Base-by-base conservation (phyloP, 1,140 invertebrate genomes). In the Drosophila teissieri region DNA sequence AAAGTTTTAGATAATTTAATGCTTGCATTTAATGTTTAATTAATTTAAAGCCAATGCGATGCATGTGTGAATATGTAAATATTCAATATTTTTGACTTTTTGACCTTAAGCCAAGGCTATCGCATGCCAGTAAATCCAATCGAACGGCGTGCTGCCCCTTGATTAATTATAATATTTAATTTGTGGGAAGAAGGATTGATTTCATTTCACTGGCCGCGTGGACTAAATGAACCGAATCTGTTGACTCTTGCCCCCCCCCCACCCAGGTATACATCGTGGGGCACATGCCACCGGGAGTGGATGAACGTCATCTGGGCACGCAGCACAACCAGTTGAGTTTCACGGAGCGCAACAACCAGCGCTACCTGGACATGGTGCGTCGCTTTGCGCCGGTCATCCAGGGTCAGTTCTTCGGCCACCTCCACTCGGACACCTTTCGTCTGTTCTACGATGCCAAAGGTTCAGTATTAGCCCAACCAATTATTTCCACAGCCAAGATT, bases 361-460 rank as follows among this genome's bases (percentile, higher is more conserved):
- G 93, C 48, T 98, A 97, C 90, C 85, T 98, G 24, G 93, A 95
- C 49, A 92, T 96, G 64, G 94, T 98, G 1, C 93, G 95, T 11
- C 94, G 94, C 65, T 96, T 96, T 89, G 94, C 96, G 11, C 93
- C 94, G 57, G 96, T 97, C 57, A 98, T 98, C 64, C 95, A 96
- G 10, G 97, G 97, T 31, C 97, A 98, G 92, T 98, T 98, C 93
- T 98, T 98, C 83, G 97, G 97, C 3, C 97, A 98, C 91, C 94
- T 97, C 63, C 98, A 98, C 92, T 97, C 96, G 12, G 97, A 98
- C 92, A 96, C 97, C 1, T 98, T 98, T 91, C 93, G 97, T 7
- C 94, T 98, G 36, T 95, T 97, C 81, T 97, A 97, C 93, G 95
- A 95, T 91, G 95, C 96, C 70, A 94, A 94, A 88, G 94, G 95